Evolutionary conservation across 2,797 vertebrate genomes (phyloP), one percentile per base, ranked within the genome.

Genomic region (Megaceryle alcyon): DNA sequence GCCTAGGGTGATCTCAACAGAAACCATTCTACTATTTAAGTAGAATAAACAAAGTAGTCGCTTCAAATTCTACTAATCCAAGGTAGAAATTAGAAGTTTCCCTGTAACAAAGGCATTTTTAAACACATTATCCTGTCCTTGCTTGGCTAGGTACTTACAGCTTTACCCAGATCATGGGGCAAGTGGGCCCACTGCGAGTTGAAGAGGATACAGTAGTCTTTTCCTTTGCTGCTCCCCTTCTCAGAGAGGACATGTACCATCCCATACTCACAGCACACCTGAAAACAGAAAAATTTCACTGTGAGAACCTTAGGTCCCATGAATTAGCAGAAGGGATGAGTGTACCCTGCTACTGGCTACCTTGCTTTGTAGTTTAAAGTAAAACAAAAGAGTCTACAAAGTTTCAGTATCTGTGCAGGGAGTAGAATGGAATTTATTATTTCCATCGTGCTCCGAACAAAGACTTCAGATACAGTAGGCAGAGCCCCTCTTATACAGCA

Each of bases 201-300:
- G 98, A 99, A 99, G 94, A 99, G 99, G 90, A 99, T 98, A 96
- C 99, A 99, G 96, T 99, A 99, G 97, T 99, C 99, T 95, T 99
- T 99, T 88, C 99, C 98, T 96, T 97, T 98, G 96, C 95, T 97
- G 82, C 97, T 97, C 18, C 97, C 98, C 22, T 95, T 97, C 89
- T 99, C 98, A 8, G 99, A 98, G 26, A 97, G 96, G 97, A 99
- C 99, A 22, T 98, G 99, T 33, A 99, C 99, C 99, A 99, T 99
- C 69, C 99, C 99, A 11, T 99, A 98, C 92, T 99, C 99, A 11
- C 98, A 98, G 82, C 98, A 97, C 78, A 98, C 99, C 99, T 99
- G 97, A 35, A 54, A 95, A 37, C 3, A 75, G 12, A 59, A 72
- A 66, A 49, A 54, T 17, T n/a, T 75, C 84, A 77, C 23, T 9